Evolutionary conservation across 2,797 vertebrate genomes (phyloP), one percentile per base, ranked within the genome.

Genomic region (Molothrus aeneus): DNA sequence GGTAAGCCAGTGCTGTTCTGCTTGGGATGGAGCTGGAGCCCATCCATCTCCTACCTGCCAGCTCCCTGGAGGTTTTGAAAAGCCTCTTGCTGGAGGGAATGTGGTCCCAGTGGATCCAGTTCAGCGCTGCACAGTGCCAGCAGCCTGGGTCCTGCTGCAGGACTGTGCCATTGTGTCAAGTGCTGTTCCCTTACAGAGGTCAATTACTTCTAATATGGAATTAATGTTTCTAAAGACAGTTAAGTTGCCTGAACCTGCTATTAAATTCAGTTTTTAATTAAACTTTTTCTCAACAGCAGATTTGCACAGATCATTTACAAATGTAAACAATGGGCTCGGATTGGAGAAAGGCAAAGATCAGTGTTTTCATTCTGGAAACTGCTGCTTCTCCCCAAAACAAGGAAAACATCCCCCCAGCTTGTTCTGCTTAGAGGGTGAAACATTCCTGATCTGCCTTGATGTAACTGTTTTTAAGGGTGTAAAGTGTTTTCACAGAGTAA

Each of bases 211-310:
- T 42, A 56, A 50, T 48, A 65, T 43, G 65, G 68, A 86, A 70
- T 92, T 45, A 90, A 56, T 4, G 4, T 75, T 50, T 79, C 75
- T 74, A 7, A 81, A 85, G 60, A 40, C 74, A 43, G 79, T 77
- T 64, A 72, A 71, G 61, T 71, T 4, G 4, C 45, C 18, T 32
- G 68, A 94, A 85, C 70, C 59, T 74, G 40, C 71, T 79, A 21
- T 88, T 91, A 81, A 66, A 63, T 79, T 56, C 32, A 20, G 4
- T 77, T 92, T 53, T 73, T 88, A 92, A 91, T 93, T 81, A 88
- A 79, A 28, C 8, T 57, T 89, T 69, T 89, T n/a, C 61, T 61
- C 60, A 57, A 45, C 43, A 68, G 75, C 63, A 68, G 63, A 40
- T 73, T 86, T 86, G 53, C 54, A 34, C 32, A 8, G 53, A 78